Evolutionary conservation across 2,888 invertebrate species (phyloP), one percentile per base, ranked within the genome.

Genomic region (Pyrrhosoma nymphula): DNA sequence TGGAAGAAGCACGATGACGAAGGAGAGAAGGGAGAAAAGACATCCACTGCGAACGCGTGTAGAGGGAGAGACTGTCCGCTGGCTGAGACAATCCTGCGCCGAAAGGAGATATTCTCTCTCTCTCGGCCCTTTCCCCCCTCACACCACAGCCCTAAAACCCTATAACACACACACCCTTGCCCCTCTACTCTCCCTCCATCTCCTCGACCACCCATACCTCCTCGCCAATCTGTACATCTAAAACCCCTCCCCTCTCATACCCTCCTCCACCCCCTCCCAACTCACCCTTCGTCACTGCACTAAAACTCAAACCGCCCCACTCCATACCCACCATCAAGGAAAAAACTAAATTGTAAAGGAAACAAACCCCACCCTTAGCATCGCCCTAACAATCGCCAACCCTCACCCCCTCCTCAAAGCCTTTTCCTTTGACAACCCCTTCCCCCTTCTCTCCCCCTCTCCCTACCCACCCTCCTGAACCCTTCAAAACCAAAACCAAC

Each of bases 211-310:
- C 18, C 69, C 26, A 6, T n/a, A 6, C 12, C 69, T n/a, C 14
- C 82, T 30, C 82, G 82, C 82, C 47, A 82, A 82, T 82, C 82
- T 82, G 82, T 82, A 82, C 82, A 82, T 82, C 82, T 82, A 82
- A 35, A 69, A 8, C 69, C 82, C 30, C 82, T n/a, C 69, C 69
- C 8, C 69, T n/a, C 82, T 8, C 30, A 30, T 8, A n/a, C 75
- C 75, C 75, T 10, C 16, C 56, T 8, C 56, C n/a, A 63, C 4
- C 63, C 63, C 63, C 8, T 35, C 69, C n/a, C 69, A 23, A 4
- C 26, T 26, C 69, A 26, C n/a, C 69, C 69, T n/a, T 26, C 2
- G 10, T 26, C 60, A 0, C 69, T 20, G 69, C 69, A 69, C 69
- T 69, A 69, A 60, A 60, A 60, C 60, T 60, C 60, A 16, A 60